Base-by-base conservation (phyloP, 1,140 invertebrate species). In the Lanistes nyassanus region DNA sequence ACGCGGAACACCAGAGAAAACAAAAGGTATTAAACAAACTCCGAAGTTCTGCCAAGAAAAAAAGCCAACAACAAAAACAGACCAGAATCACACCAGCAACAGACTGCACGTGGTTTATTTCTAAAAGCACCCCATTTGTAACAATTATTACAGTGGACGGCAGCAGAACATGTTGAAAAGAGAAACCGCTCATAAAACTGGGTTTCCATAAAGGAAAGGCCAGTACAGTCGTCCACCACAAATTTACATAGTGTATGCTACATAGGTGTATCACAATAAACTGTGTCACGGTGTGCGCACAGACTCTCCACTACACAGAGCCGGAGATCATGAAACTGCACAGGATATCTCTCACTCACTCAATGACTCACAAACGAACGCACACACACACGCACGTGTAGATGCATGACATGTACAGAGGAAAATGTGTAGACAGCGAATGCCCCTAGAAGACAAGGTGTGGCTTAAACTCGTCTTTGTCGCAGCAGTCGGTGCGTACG, bases 351-450 rank as follows among this genome's bases (percentile, higher is more conserved):
- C 62, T 21, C 31, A 65, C 62, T 36, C n/a, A 65, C 62, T 11
- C 62, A 34, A 37, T 6, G 4, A 42, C 23, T 23, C 37, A 42
- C 29, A 47, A 34, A 67, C 36, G 26, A 7, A 39, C 37, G 29
- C 65, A 69, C n/a, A 69, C 37, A 69, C 23, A 69, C 37, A 69
- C 37, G 53, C 67, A 31, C 42, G 21, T 26, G 23, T 42, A 3
- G 1, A 23, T 21, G n/a, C 7, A 39, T 23, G 21, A 31, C 58
- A 7, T 31, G 26, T 34, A 23, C 34, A 65, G 1, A 65, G 7
- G 29, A 26, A 29, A 13, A 29, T 21, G 19, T 21, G 34, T 21
- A 31, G 16, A 29, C 29, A 65, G 34, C 19, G 5, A 19, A 6
- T 34, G 7, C 62, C 19, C 7, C 29, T 36, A 9, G 0, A 2